phyloP scores from a whole-genome alignment of 2,113 vertebrate species.

The Solenodon paradoxus region DNA sequence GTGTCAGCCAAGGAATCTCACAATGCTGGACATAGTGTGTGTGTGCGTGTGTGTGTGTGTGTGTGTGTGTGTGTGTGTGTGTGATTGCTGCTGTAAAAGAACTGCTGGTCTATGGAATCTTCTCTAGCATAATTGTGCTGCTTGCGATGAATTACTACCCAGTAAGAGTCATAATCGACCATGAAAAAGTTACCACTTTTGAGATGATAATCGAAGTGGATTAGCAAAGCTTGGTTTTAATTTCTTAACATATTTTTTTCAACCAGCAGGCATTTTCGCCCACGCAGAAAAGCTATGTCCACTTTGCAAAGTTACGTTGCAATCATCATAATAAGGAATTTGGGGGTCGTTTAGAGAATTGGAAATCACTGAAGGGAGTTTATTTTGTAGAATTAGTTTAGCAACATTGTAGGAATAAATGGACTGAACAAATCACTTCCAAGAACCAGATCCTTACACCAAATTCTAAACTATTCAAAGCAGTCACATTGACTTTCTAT shows the following conservation, averaged over 20 bases:
- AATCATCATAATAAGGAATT: constrained; percentile 29
- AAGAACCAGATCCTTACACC: constrained; percentile 21
- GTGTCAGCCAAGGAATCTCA: constrained; percentile 48
- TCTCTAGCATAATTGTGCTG: constrained; percentile 27
- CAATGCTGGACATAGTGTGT: background rate
- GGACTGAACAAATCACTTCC: constrained; percentile 43
- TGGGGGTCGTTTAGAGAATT: constrained; percentile 47
- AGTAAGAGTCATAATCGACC: constrained; percentile 31
- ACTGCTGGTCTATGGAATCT: constrained; percentile 10
- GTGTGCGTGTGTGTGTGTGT: too few species aligned
- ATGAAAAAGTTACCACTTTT: constrained; percentile 37
- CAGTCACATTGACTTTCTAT: constrained; percentile 44
- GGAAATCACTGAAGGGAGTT: constrained; percentile 37
- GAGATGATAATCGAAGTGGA: background rate
- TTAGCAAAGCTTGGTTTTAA: background rate
- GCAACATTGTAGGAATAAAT: constrained; percentile 14
- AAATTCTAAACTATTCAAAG: constrained; percentile 30
- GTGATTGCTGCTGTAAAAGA: constrained; percentile 10
- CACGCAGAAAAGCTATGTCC: background rate
- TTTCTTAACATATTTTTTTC: background rate
- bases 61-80: too few species aligned
- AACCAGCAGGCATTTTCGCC: background rate
- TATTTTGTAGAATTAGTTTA: constrained; percentile 42
- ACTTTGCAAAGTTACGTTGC: background rate
- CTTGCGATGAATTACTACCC: constrained; percentile 23